Conservation (phyloP, 1,140 invertebrate species). For the Psilanteris sp. region DNA sequence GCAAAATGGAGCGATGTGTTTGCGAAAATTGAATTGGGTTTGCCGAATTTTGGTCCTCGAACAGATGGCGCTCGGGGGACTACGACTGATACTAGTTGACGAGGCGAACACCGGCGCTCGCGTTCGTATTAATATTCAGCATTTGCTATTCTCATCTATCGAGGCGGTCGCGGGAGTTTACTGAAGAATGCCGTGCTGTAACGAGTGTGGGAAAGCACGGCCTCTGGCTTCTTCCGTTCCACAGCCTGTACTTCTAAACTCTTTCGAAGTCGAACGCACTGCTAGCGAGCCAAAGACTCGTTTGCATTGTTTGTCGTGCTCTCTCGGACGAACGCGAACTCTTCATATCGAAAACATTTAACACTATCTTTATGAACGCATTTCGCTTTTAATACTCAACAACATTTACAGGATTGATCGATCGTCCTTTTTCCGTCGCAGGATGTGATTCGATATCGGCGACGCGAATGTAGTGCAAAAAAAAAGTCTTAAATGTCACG, state of each 20-base stretch:
- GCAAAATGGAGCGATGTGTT: too few species aligned
- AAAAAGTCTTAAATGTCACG: too few species aligned
- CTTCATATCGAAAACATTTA: slow-evolving; percentile 9
- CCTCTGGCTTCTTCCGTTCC: slow-evolving; percentile 59
- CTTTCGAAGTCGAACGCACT: slow-evolving; percentile 47
- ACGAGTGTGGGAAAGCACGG: slow-evolving; percentile 60
- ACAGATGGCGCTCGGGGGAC: too few species aligned
- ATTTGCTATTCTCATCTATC: slow-evolving; percentile 59
- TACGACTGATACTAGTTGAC: too few species aligned
- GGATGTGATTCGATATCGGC: too few species aligned
- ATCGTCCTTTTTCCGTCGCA: too few species aligned
- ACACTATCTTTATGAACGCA: too few species aligned
- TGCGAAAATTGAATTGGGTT: too few species aligned
- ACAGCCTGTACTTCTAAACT: slow-evolving; percentile 60
- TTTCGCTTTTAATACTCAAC: too few species aligned
- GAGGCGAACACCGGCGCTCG: slow-evolving; percentile 13
- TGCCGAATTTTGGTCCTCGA: too few species aligned
- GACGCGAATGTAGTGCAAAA: too few species aligned
- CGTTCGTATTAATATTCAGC: slow-evolving; percentile 48
- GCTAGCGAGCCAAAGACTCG: slow-evolving; percentile 29
- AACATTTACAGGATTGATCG: too few species aligned
- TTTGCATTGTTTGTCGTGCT: slow-evolving; percentile 53
- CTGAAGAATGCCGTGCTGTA: slow-evolving; percentile 57
- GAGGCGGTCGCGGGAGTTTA: slow-evolving; percentile 53
- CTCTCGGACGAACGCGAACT: slow-evolving; percentile 10